Percentiles rank a stretch among this genome's conserved stretches.
Evolutionary conservation across 92 coral and sea anemone genomes (phyloP).

Genomic region (Plumapathes pennacea): DNA sequence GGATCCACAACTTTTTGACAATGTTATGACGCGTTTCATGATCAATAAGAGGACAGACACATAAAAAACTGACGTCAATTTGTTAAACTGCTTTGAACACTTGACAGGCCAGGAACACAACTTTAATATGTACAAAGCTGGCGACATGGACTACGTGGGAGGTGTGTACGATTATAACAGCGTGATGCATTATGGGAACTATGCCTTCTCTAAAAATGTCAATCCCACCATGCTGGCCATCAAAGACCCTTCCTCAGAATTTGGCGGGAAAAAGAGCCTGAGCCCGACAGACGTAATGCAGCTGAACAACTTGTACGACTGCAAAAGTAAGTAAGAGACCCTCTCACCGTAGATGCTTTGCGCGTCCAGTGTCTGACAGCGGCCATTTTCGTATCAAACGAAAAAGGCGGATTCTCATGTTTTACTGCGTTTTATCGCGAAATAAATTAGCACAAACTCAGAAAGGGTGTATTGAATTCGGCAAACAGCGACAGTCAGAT

Average conservation of each 20-base stretch:
- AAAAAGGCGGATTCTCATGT: neutral
- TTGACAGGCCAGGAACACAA: constrained; percentile 56
- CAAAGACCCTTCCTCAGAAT: constrained; percentile 55
- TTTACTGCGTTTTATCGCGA: neutral
- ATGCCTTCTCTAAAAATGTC: constrained; percentile 67
- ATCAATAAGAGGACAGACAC: too few relatives aligned
- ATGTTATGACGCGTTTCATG: too few relatives aligned
- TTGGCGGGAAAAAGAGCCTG: constrained; percentile 42
- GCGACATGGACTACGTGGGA: constrained; percentile 58
- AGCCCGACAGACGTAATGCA: constrained; percentile 64
- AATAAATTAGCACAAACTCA: too few relatives aligned
- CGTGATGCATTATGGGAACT: constrained; percentile 76
- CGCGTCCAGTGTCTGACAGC: neutral
- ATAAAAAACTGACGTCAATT: too few relatives aligned
- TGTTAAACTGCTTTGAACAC: neutral
- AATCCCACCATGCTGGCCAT: constrained; percentile 67
- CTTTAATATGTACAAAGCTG: constrained; percentile 55
- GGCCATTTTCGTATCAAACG: neutral
- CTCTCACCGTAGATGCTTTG: neutral
- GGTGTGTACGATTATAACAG: constrained; percentile 75
- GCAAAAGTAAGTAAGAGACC: constrained; percentile 46
- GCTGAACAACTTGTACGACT: constrained; percentile 61
- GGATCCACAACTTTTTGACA: too few relatives aligned
- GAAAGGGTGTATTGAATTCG: too few relatives aligned
- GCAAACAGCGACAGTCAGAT: too few relatives aligned